Evolutionary conservation across 2,797 vertebrate species (phyloP).

Genomic region (Scyliorhinus canicula): DNA sequence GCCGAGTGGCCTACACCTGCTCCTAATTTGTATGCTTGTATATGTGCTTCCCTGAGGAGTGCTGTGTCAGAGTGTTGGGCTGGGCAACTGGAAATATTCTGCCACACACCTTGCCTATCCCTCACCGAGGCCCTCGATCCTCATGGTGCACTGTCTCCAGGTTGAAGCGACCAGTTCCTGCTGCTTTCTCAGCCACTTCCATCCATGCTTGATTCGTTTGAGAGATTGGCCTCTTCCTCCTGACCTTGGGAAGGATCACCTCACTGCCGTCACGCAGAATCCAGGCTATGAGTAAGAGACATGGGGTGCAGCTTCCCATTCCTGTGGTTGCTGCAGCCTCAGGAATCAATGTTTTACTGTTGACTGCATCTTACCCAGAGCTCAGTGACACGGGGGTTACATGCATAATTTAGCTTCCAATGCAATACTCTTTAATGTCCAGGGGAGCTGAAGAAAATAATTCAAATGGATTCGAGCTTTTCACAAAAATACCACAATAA

Average conservation of each 20-base stretch:
- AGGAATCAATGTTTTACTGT: not conserved
- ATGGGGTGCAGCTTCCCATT: too few species aligned
- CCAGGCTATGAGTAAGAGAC: not conserved
- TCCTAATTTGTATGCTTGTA: too few species aligned
- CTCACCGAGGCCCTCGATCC: not conserved
- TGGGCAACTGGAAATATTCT: not conserved
- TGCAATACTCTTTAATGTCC: not conserved
- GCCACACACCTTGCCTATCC: not conserved
- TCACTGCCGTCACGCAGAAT: not conserved
- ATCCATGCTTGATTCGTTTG: not conserved
- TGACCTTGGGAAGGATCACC: too few species aligned
- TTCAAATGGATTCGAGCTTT: not conserved
- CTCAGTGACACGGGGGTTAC: not conserved
- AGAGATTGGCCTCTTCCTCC: not conserved
- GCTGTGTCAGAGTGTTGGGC: not conserved
- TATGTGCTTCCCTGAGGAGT: not conserved
- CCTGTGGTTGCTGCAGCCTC: not conserved
- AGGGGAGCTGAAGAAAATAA: slow-evolving; percentile 16
- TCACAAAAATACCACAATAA: not conserved
- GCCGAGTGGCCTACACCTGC: too few species aligned
- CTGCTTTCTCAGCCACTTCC: not conserved
- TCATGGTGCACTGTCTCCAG: not conserved
- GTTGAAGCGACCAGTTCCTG: not conserved
- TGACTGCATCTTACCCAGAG: not conserved
- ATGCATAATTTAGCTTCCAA: not conserved